A percentile compares a stretch with the other conserved stretches of the same genome.
phyloP scores from a whole-genome alignment of 2,888 invertebrate genomes.

The Adelphocoris suturalis region DNA sequence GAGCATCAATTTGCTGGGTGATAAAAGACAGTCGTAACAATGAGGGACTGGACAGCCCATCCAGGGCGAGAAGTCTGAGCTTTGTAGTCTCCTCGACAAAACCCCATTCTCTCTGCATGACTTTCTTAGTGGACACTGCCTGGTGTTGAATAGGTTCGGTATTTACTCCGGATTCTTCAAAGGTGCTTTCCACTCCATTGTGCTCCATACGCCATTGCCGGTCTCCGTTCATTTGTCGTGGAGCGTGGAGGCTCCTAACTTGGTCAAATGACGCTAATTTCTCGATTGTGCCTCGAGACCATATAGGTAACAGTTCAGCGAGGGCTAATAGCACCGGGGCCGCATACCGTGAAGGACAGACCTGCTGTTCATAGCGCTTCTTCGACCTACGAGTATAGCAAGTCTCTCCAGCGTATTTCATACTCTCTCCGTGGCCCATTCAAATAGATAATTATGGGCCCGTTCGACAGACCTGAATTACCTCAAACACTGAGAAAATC shows the following conservation, averaged over 20 bases:
- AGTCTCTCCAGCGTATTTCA: background rate
- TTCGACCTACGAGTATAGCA: background rate
- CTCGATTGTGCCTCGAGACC: conserved; percentile 17
- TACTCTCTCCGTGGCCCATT: too few species aligned
- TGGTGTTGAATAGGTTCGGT: conserved; percentile 27
- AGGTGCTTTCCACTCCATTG: conserved; percentile 45
- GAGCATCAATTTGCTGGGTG: conserved; percentile 7
- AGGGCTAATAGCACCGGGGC: background rate
- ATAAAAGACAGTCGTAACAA: conserved; percentile 13
- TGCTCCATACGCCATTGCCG: conserved; percentile 21
- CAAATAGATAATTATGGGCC: too few species aligned
- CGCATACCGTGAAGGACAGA: background rate
- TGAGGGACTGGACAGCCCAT: background rate
- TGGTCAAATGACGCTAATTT: conserved; percentile 45
- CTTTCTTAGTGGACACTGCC: conserved; percentile 51
- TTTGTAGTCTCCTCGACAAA: conserved; percentile 54
- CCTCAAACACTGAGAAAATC: too few species aligned
- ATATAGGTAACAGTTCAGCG: background rate
- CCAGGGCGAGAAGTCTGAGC: conserved; percentile 1
- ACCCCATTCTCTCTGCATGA: conserved; percentile 54
- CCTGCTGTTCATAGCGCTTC: background rate
- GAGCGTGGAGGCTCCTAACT: conserved; percentile 41
- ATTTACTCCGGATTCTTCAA: conserved; percentile 54
- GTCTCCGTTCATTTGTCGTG: background rate
- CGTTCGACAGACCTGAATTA: too few species aligned